Base-by-base conservation (phyloP, 2,888 invertebrate genomes). In the Hesperia comma region DNA sequence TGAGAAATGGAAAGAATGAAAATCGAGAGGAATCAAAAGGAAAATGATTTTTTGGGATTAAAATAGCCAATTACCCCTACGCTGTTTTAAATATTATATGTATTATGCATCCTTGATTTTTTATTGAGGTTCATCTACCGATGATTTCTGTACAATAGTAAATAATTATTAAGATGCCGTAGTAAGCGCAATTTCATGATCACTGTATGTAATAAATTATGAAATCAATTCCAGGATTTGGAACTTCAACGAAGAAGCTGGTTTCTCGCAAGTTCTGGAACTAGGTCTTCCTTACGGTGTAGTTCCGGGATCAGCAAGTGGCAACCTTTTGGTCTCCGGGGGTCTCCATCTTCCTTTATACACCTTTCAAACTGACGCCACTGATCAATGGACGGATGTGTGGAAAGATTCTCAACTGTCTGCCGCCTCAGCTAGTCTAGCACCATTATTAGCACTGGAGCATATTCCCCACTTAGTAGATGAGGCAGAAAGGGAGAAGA, bases 241-340 rank as follows among this genome's bases (percentile, higher is more conserved):
- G 95, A 95, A 95, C 79, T 95, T 95, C 86, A 95, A 95, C 77
- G 95, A 95, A 78, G 95, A 95, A 82, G 94, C 95, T 0, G 95
- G 95, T 0, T 95, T 95, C 79, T 95, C 95, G 0, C 95, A 95
- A 90, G 95, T 95, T 0, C 83, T 95, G 0, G 95, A 95, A 76
- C 87, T 95, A 0, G 94, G 94, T 70, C 90, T 95, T 0, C 95
- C 95, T 0, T 93, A 93, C 62, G 94, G 94, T 2, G 94, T 95
- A 0, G 94, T 95, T 0, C 95, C 95, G 0, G 95, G 95, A 0
- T 94, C 95, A 0, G 95, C 95, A 63, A 92, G 93, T 69, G 95
- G 95, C 0, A 93, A 94, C 1, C 87, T 95, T 0, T 82, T 94
- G 0, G 93, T 95, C 0, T 93, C 94, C 46, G 95, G 95, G 5